phyloP scores from a whole-genome alignment of 2,888 invertebrate genomes.

The Augiades crinisus region DNA sequence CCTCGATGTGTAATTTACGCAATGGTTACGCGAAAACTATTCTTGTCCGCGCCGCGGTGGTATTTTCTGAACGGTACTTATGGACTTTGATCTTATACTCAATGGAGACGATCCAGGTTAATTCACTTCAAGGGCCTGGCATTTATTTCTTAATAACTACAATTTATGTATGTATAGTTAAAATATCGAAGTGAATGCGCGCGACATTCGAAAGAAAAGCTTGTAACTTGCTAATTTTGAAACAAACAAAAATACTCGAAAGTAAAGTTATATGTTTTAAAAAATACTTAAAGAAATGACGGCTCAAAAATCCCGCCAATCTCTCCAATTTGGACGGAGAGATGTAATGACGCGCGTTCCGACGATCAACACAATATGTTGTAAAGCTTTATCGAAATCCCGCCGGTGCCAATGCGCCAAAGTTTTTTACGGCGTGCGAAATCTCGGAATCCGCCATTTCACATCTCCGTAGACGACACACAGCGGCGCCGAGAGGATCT shows the following conservation, averaged over 20 bases:
- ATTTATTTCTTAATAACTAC: too few species aligned
- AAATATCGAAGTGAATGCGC: too few species aligned
- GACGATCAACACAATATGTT: slow-evolving; percentile 16
- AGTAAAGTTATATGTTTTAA: neutral
- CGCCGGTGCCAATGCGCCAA: slow-evolving; percentile 1
- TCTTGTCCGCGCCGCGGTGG: neutral
- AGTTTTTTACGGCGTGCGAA: slow-evolving; percentile 18
- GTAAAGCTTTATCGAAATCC: slow-evolving; percentile 17
- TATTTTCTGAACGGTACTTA: neutral
- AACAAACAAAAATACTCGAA: too few species aligned
- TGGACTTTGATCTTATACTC: too few species aligned
- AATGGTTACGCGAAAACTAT: slow-evolving; percentile 16
- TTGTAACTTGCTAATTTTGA: too few species aligned
- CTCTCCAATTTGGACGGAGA: neutral
- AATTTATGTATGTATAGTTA: too few species aligned
- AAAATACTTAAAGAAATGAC: neutral
- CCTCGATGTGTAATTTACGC: slow-evolving; percentile 12
- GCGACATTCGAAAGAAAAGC: too few species aligned
- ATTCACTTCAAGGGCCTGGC: too few species aligned
- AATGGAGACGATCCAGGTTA: too few species aligned
- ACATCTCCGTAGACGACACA: slow-evolving; percentile 14
- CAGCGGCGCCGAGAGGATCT: slow-evolving; percentile 7
- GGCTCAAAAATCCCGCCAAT: neutral
- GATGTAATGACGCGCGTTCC: neutral
- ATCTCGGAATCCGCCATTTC: slow-evolving; percentile 5